Conservation (phyloP, 2,797 vertebrate genomes). For the Halcyon leucocephala region DNA sequence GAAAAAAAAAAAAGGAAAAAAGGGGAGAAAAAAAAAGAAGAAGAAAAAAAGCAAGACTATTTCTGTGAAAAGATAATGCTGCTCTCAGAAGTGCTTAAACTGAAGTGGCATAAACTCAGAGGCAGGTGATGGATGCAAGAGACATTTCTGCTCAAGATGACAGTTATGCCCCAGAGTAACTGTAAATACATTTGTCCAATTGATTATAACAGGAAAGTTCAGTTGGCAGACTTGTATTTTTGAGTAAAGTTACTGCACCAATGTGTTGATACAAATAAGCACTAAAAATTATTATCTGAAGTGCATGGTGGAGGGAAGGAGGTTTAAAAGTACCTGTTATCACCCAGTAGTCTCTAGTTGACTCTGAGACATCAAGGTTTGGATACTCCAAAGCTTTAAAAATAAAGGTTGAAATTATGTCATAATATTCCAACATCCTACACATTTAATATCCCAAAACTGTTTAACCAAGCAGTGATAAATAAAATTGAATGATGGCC, state of each 20-base stretch:
- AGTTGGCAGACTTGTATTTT: neutral
- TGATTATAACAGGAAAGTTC: neutral
- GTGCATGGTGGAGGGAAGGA: neutral
- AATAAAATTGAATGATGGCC: neutral
- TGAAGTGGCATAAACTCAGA: neutral
- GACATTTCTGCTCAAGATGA: neutral
- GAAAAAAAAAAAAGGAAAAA: too few relatives aligned
- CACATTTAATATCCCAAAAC: neutral
- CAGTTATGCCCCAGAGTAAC: neutral
- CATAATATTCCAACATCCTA: neutral
- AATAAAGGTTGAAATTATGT: slow-evolving; percentile 31
- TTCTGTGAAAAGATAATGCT: neutral
- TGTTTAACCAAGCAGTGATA: neutral
- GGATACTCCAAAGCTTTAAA: slow-evolving; percentile 94
- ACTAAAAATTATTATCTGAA: neutral
- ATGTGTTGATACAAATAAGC: neutral
- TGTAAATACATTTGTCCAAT: neutral
- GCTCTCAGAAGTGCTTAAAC: neutral
- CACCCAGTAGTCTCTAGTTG: slow-evolving; percentile 96
- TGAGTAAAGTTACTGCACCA: neutral
- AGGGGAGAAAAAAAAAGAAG: too few relatives aligned
- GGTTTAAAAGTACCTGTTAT: slow-evolving; percentile 90
- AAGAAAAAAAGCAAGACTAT: too few relatives aligned
- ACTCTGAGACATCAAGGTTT: slow-evolving; percentile 92
- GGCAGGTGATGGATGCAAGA: neutral